Evolutionary conservation across 2,888 invertebrate genomes (phyloP), one percentile per base, ranked within the genome.

Genomic region (Dolichomitus sp.): DNA sequence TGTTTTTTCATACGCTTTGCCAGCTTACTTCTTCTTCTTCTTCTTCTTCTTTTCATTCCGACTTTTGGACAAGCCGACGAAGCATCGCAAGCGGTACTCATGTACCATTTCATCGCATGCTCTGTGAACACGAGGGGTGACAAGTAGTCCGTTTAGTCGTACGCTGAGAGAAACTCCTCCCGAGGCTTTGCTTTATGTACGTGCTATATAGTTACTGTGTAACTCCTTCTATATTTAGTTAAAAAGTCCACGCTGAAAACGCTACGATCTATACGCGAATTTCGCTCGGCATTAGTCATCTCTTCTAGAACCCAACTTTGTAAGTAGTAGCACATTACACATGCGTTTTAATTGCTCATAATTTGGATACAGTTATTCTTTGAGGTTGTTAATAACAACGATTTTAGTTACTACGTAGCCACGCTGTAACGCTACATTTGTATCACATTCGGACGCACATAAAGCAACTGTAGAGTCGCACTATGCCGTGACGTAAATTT

Each of bases 21-120:
- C 27, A 48, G 14, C 45, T 40, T n/a, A 52, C 61, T 48, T 42
- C 61, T 17, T 30, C 23, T 4, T 33, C 61, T 48, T 42, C 61
- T 17, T 30, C 23, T 4, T 33, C 63, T 50, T 45, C 63, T 69
- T 81, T 83, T 83, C 45, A 72, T 69, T 84, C 57, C 69, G 75
- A 74, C 70, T 80, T 75, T 80, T 59, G 68, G 63, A 78, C 72
- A 75, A 81, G 83, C 70, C 70, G 84, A 81, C 81, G 81, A 78
- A 78, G 76, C 57, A 78, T 81, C 80, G 69, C 77, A 68, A 81
- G 45, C 81, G 27, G 19, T 37, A n/a, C 40, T 23, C 61, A 14
- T 61, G 61, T 68, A 73, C 27, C 72, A 81, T 61, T 66, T 73
- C 68, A 33, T 69, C 66, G 17, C 12, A 33, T 59, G 61, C 37